Conservation (phyloP, 1,140 invertebrate species). For the Aphelenchoides besseyi region DNA sequence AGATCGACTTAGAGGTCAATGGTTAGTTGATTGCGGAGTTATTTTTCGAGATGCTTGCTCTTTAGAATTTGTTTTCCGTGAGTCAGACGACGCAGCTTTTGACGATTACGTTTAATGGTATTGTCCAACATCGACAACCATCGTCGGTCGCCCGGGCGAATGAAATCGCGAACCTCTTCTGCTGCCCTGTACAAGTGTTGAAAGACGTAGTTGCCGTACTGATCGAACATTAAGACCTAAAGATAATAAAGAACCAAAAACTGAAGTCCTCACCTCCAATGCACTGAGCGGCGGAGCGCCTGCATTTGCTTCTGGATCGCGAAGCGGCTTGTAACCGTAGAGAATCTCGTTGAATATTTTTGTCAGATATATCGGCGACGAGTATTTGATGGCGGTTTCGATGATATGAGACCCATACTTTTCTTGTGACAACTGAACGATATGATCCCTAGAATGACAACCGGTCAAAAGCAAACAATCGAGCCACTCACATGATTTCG, state of each 20-base stretch:
- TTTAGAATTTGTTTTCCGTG: too few species aligned
- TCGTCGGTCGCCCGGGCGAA: too few species aligned
- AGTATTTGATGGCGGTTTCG: background rate
- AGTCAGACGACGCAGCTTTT: too few species aligned
- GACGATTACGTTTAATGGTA: too few species aligned
- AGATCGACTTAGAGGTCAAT: too few species aligned
- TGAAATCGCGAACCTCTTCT: background rate
- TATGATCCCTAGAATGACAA: background rate
- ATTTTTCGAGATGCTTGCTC: too few species aligned
- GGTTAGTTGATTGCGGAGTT: too few species aligned
- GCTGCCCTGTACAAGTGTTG: slow-evolving; percentile 34
- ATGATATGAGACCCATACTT: background rate
- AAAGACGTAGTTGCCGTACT: slow-evolving; percentile 48
- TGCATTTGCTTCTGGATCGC: background rate
- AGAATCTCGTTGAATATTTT: background rate
- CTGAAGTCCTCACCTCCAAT: background rate
- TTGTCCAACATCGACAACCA: too few species aligned
- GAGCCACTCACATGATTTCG: background rate
- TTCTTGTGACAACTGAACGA: background rate
- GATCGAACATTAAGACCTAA: slow-evolving; percentile 47
- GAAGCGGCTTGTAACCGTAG: background rate
- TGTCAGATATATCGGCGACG: background rate
- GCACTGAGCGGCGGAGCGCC: background rate
- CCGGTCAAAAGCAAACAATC: background rate
- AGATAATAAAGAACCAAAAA: slow-evolving; percentile 5